Evolutionary conservation across 2,888 invertebrate species (phyloP), one percentile per base, ranked within the genome.

Genomic region (Furcula furcula): DNA sequence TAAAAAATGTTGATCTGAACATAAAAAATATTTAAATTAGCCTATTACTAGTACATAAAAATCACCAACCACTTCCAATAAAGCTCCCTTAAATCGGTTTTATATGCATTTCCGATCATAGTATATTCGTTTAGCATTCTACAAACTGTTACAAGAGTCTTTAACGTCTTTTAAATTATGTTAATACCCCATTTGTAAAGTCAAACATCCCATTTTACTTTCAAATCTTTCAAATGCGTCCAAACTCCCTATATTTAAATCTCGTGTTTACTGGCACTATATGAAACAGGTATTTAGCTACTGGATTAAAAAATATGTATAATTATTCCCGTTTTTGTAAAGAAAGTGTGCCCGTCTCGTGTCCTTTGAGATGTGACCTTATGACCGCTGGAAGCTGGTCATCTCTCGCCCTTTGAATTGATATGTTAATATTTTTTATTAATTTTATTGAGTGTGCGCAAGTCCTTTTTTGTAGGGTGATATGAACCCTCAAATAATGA

Each of bases 301-400:
- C n/a, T n/a, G n/a, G n/a, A n/a, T n/a, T 21, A 21, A 21, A 10
- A 21, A 21, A 10, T 10, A 10, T 21, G n/a, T 21, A 21, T 21
- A 28, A 32, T 38, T 28, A 47, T 41, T 61, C 61, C 58, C 61
- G 27, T 40, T 46, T 19, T 48, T 48, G 15, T 51, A 43, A n/a
- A n/a, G n/a, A 57, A 52, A 54, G 61, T 36, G 61, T 58, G 57
- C 40, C 45, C 4, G 41, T 46, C 57, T 58, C 61, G 61, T 51
- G 61, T 47, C 52, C 46, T 38, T 27, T 55, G 31, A 34, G 31
- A 26, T 9, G 23, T 45, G 61, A 35, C 48, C 55, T 51, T 27
- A 14, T 51, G 55, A 50, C 51, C 57, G 10, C 40, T 23, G 46
- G 51, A 60, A 51, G 58, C 61, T 58, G 58, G 58, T 54, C 58